Base-by-base conservation (phyloP, 1,140 invertebrate genomes). In the Hyposmocoma kahamanoa region DNA sequence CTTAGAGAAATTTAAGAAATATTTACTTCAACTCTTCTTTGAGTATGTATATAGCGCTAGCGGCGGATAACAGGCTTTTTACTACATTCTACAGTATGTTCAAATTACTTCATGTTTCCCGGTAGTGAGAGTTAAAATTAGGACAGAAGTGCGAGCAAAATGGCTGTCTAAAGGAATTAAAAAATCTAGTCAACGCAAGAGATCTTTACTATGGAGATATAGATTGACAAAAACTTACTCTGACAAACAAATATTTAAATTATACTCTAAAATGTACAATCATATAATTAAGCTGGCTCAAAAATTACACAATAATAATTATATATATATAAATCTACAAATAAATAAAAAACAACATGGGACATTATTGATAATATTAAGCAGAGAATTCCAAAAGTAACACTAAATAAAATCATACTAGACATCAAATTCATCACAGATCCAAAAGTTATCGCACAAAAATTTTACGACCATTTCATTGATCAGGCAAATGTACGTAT, bases 271-370 rank as follows among this genome's bases (percentile, higher is more conserved):
- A 2, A 22, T 22, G 26, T 47, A 34, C 19, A 53, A 53, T 20
- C 42, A 36, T 41, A 47, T 47, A 36, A 53, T 53, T 19, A 53
- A 42, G 24, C 28, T 47, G 6, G 47, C 50, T 41, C 26, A 53
- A 47, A 19, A 15, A 19, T 18, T 45, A 9, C 50, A 53, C 22
- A 53, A 53, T 53, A 47, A 42, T 19, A 9, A 53, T 32, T 28
- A 10, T 11, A 47, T 53, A n/a, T n/a, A 10, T 3, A 42, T 21
- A 53, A 39, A 1, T 39, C 50, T 9, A 42, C 38, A 22, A 53
- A 53, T 43, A 53, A 53, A 43, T 53, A 38, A 2, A 53, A 53
- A 36, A 15, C 44, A 9, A 46, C 44, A 19, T 53, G 50, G 50
- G 11, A 47, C 18, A 47, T 53, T 20, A 53, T 53, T 18, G 47